Base-by-base conservation (phyloP, 2,888 invertebrate genomes). In the Petrolisthes cinctipes region DNA sequence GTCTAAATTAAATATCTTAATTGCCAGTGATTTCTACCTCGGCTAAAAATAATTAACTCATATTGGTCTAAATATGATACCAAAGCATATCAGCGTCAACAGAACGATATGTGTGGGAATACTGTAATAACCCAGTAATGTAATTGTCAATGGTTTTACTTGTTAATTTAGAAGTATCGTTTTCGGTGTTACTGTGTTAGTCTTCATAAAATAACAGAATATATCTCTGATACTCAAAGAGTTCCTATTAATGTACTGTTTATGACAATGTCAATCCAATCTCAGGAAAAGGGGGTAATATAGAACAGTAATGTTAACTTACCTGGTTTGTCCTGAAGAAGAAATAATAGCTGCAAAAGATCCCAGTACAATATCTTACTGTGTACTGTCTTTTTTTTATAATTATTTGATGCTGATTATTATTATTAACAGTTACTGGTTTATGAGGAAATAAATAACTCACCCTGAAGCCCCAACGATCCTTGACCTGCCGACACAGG, bases 381-480 rank as follows among this genome's bases (percentile, higher is more conserved):
- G 17, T 66, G 17, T 66, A 66, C 66, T 37, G 37, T 37, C 37
- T 37, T 37, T 37, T 37, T 37, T 37, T 37, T 2, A 37, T 37
- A 0, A 37, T 37, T 37, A 9, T 61, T 61, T 9, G 61, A 61
- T 9, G 11, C 61, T 61, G 61, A 61, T 61, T 61, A 61, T 3
- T 61, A 61, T 11, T 2, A 11, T 11, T 61, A 9, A 61, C 17
- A 17, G 61, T 61, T 17, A 61, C 17, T 37, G 37, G 37, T 37
- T 37, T 37, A 37, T 37, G 37, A 37, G 37, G 37, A 37, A 37
- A 37, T 17, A 86, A 56, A 89, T 51, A 4, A 91, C 94, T 93
- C 92, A 96, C 96, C 92, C 96, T 95, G 93, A 99, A 98, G 87
- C 97, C 96, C 98, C 98, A 99, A 91, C 95, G 94, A 92, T 99